Base-by-base conservation (phyloP, 2,113 vertebrate genomes). In the Carassius auratus region DNA sequence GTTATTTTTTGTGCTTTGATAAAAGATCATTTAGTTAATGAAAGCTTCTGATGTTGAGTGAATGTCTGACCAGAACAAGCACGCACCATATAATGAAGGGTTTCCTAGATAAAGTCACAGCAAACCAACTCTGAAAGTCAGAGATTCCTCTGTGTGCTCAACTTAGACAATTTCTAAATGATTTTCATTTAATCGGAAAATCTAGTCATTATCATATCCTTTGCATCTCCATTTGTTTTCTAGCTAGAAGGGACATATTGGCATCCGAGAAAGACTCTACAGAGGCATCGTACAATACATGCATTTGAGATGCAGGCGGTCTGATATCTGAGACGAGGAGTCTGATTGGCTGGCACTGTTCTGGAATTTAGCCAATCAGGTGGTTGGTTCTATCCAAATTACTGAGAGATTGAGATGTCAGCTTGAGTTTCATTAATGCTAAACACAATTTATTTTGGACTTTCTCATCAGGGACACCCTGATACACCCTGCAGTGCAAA, bases 371-470 rank as follows among this genome's bases (percentile, higher is more conserved):
- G 75, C 26, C 75, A 76, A 52, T 76, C 4, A 1, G 75, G 75
- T 30, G 26, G 33, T 76, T 76, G 3, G 30, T 55, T 76, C 74
- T 52, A 19, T 76, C 48, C 8, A 3, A 76, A 55, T 76, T 26
- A 76, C 50, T 55, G 48, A 76, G 75, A 55, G 75, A 33, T 21
- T 74, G 38, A 76, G 55, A 15, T 30, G 75, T 55, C 75, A 12
- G 10, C 23, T 76, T 55, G 26, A 57, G 26, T 55, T 33, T 76
- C 50, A 57, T 33, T 57, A 76, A 76, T 76, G 75, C 50, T 55
- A 30, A 52, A 55, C 75, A 6, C 5, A 30, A 30, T 33, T 52
- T 76, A 12, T 76, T 57, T 33, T 21, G 33, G 8, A 10, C 50
- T 33, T 19, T 76, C 6, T 76, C 8, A 26, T 23, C 45, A 75